phyloP scores from a whole-genome alignment of 2,113 vertebrate genomes.

The Pseudonaja textilis region DNA sequence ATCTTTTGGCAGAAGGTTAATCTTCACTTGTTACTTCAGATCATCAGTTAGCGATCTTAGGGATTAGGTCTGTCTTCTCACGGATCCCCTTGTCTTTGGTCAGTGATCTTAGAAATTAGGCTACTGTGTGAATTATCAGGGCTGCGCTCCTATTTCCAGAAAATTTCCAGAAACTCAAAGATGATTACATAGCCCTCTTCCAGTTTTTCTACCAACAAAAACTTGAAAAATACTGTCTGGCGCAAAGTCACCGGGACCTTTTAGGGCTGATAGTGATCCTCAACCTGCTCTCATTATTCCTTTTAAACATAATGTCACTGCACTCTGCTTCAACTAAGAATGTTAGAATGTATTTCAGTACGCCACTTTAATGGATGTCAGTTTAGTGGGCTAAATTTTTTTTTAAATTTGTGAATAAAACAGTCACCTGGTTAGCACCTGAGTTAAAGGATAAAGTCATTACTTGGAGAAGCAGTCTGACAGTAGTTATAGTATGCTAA shows the following conservation, averaged over 20 bases:
- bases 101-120: too few species aligned
- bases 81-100: too few species aligned
- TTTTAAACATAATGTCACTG: background rate
- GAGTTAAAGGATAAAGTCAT: background rate
- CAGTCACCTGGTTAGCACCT: background rate
- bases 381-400: background rate
- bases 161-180: background rate
- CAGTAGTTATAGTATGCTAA: background rate
- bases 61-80: too few species aligned
- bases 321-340: background rate
- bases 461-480: background rate
- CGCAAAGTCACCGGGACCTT: background rate
- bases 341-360: background rate
- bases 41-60: too few species aligned
- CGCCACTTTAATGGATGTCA: background rate
- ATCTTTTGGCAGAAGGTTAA: too few species aligned
- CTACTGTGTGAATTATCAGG: too few species aligned
- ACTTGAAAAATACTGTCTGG: background rate
- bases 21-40: too few species aligned
- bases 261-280: background rate
- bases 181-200: background rate
- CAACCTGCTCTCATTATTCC: background rate
- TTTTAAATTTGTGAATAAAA: background rate
- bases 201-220: background rate
- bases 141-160: too few species aligned